Percentiles rank a stretch among this genome's conserved stretches.
Evolutionary conservation across 2,888 invertebrate species (phyloP).

Genomic region (Eristalinus sepulchralis): DNA sequence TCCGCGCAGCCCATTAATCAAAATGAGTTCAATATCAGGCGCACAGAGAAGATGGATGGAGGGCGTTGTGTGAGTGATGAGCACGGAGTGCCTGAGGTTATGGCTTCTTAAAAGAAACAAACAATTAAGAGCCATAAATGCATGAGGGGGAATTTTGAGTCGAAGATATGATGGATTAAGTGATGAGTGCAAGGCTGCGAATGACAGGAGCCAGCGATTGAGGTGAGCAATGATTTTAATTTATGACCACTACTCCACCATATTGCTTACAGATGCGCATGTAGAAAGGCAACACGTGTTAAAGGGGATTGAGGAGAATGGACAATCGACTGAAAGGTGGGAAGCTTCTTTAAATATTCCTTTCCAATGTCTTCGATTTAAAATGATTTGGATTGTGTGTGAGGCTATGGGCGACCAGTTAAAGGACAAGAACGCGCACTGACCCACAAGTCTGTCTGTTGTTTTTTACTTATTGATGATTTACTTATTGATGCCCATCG

Average conservation of each 20-base stretch:
- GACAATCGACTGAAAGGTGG: too few species aligned
- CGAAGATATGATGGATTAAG: conserved; percentile 22
- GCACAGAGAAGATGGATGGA: not conserved
- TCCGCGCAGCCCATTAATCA: conserved; percentile 40
- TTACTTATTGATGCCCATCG: too few species aligned
- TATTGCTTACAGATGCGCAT: not conserved
- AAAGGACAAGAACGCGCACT: too few species aligned
- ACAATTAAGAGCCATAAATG: not conserved
- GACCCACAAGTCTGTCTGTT: too few species aligned
- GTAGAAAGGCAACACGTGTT: not conserved
- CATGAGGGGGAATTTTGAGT: conserved; percentile 25
- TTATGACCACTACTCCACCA: not conserved
- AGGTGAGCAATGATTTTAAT: not conserved
- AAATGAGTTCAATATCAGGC: conserved; percentile 5
- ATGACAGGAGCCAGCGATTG: not conserved
- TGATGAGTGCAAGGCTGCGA: conserved; percentile 2
- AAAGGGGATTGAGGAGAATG: not conserved
- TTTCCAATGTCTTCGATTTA: too few species aligned
- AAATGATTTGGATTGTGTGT: too few species aligned
- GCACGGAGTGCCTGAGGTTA: not conserved
- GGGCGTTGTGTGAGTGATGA: not conserved
- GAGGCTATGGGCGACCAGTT: too few species aligned
- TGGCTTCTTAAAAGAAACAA: not conserved
- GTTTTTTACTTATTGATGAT: too few species aligned
- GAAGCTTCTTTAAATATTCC: too few species aligned